These are phyloP conservation scores for Bombyx huttoni DNA, from an alignment of 2,888 invertebrate genomes.

Conservation along the genomic window DNA sequence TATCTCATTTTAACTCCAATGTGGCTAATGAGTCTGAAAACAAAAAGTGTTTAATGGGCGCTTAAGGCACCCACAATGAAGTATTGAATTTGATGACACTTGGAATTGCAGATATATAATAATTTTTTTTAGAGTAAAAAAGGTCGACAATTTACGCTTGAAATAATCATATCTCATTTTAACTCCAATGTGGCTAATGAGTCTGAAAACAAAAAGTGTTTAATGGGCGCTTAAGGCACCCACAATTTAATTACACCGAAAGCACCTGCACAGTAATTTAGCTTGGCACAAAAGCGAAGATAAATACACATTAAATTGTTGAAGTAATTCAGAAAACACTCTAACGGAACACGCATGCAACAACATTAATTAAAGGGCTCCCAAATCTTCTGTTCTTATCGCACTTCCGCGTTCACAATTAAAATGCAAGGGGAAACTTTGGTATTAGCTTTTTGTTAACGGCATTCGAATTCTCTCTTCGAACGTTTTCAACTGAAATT, in stretches of 20 bases:
- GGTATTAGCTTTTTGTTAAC: constrained; percentile 37
- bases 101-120: constrained; percentile 6
- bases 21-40: not conserved
- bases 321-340: constrained; percentile 2
- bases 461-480: constrained; percentile 25
- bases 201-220: constrained; percentile 1
- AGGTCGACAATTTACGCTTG: not conserved
- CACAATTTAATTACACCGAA: constrained; percentile 18
- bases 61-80: constrained; percentile 13
- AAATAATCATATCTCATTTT: not conserved
- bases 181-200: not conserved
- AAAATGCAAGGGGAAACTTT: constrained; percentile 59
- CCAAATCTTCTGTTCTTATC: constrained; percentile 59
- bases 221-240: constrained; percentile 6
- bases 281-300: constrained; percentile 14
- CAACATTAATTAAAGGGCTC: constrained; percentile 65
- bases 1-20: not conserved
- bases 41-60: constrained; percentile 3
- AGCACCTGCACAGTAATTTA: constrained; percentile 15
- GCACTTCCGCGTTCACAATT: constrained; percentile 59
- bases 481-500: constrained; percentile 4
- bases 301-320: constrained; percentile 20
- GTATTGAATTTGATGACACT: constrained; percentile 2
- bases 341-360: constrained; percentile 51
- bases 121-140: not conserved